Evolutionary conservation across 2,797 vertebrate genomes (phyloP), one percentile per base, ranked within the genome.

Genomic region (Paedocypris micromegethes): DNA sequence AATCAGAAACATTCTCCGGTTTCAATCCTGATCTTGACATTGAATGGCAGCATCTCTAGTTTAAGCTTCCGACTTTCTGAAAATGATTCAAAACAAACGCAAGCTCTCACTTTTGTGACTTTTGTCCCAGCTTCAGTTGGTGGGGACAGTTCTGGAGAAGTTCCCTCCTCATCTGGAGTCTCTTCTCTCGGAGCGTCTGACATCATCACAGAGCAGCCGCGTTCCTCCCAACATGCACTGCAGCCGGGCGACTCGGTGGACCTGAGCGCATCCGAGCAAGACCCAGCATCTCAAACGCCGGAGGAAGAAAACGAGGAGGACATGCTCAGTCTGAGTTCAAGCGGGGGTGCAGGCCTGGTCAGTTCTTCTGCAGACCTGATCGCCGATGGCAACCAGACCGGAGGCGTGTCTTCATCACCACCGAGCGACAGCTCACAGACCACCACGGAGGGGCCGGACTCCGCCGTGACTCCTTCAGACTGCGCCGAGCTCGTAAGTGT

Each of bases 361-460:
- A 79, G 84, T 2, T 83, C 86, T 40, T 86, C 86, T 0, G 83
- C 85, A 0, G 87, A 90, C 75, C 82, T 85, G 63, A 80, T 83
- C 44, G 81, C 86, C 0, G 86, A 88, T 3, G 82, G 87, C 77
- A 88, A 92, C n/a, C 91, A 87, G 6, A 85, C 83, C 78, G 94
- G 84, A 1, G 82, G 86, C 6, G 86, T 86, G 77, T 89, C 89
- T 63, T 97, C 94, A 0, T 93, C 95, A 0, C 93, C 95, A 0
- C 85, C 93, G 68, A 98, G 97, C 2, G 96, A 99, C 81, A 97
- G 95, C 72, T 99, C 97, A 69, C 97, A 98, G 84, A 97, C 96
- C 37, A 98, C 96, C 70, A 98, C 97, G 0, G 96, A 99, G 84
- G 97, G 97, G 6, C 95, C 95, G 0, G 97, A 98, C 79, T 97